phyloP scores from a whole-genome alignment of 2,888 invertebrate species.

The Phaonia tiefii region DNA sequence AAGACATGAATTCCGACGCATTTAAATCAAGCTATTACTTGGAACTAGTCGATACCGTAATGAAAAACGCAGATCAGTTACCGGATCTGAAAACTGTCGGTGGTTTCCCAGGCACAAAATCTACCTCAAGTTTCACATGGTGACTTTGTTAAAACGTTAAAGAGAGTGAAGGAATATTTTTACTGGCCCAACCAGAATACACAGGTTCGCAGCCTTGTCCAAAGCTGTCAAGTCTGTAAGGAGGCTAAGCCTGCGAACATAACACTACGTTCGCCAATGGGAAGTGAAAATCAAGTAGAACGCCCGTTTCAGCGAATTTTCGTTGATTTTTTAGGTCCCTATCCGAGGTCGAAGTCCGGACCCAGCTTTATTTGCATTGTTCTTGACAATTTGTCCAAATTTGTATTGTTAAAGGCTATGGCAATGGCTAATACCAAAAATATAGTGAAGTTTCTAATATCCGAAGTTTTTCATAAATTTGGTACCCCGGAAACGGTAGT shows the following conservation, averaged over 20 bases:
- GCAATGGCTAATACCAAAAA: slow-evolving; percentile 27
- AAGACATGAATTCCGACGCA: too few species aligned
- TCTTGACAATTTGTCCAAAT: slow-evolving; percentile 26
- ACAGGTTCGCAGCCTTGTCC: neutral
- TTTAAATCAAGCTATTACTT: too few species aligned
- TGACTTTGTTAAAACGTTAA: slow-evolving; percentile 23
- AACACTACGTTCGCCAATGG: slow-evolving; percentile 43
- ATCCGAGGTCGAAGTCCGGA: neutral
- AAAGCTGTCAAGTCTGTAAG: neutral
- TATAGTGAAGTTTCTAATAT: slow-evolving; percentile 3
- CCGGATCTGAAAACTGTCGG: too few species aligned
- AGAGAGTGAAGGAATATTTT: slow-evolving; percentile 10
- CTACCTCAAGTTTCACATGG: slow-evolving; percentile 11
- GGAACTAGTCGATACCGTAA: too few species aligned
- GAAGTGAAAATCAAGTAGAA: slow-evolving; percentile 17
- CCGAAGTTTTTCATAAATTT: too few species aligned
- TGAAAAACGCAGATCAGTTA: too few species aligned
- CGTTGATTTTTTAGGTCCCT: slow-evolving; percentile 29
- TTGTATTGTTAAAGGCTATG: neutral
- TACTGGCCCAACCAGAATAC: slow-evolving; percentile 14
- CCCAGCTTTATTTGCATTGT: slow-evolving; percentile 31
- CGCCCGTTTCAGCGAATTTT: slow-evolving; percentile 40
- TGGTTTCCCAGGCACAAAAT: slow-evolving; percentile 16
- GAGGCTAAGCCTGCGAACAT: neutral
- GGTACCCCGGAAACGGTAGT: too few species aligned